Evolutionary conservation across 2,888 invertebrate species (phyloP).

Genomic region (Drosophila putrida): DNA sequence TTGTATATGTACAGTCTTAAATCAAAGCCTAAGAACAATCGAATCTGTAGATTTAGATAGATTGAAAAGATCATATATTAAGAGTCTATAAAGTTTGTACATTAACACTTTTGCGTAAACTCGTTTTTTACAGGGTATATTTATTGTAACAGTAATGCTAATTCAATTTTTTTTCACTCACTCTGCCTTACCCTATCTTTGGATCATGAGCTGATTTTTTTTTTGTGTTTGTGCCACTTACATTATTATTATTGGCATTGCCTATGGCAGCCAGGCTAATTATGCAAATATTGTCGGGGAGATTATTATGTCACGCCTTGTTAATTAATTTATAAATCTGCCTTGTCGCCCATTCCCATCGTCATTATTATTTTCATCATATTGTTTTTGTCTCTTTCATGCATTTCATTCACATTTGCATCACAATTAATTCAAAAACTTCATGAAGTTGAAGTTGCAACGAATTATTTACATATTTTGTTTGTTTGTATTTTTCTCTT

Average conservation of each 20-base stretch:
- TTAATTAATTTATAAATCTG: constrained; percentile 70
- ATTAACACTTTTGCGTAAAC: background rate
- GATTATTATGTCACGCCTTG: constrained; percentile 76
- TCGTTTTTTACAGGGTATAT: constrained; percentile 4
- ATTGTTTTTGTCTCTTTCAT: constrained; percentile 22
- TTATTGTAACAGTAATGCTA: constrained; percentile 26
- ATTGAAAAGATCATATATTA: too few relatives aligned
- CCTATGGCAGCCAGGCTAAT: constrained; percentile 39
- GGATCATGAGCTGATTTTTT: background rate
- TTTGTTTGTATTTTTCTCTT: constrained; percentile 38
- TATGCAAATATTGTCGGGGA: constrained; percentile 51
- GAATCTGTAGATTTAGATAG: too few relatives aligned
- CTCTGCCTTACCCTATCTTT: background rate
- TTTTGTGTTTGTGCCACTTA: constrained; percentile 39
- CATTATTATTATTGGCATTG: constrained; percentile 28
- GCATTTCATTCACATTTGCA: constrained; percentile 58
- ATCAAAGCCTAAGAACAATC: too few relatives aligned
- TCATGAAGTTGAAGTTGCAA: constrained; percentile 61
- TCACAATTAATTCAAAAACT: constrained; percentile 62
- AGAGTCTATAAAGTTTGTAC: too few relatives aligned
- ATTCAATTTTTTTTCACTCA: constrained; percentile 11
- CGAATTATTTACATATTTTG: constrained; percentile 54
- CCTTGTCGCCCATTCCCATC: constrained; percentile 45
- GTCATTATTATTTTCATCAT: constrained; percentile 39
- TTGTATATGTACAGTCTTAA: too few relatives aligned